Base-by-base conservation (phyloP, 1,140 invertebrate genomes). In the Listronotus bonariensis region DNA sequence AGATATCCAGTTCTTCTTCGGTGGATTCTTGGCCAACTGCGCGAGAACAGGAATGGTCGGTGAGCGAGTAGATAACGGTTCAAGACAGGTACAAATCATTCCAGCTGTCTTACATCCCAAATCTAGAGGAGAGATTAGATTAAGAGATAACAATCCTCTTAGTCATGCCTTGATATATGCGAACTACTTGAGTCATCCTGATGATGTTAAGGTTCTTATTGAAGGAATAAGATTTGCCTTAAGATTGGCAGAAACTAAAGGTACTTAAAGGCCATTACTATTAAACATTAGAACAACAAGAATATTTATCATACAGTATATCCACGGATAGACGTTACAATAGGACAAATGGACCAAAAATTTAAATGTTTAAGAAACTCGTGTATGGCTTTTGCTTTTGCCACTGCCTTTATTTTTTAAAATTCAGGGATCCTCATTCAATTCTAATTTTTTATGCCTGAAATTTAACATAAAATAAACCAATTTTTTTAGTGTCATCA, bases 1-100 rank as follows among this genome's bases (percentile, higher is more conserved):
- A 0, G 93, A 96, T 73, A 78, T 95, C 0, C 92, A 96, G 74
- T 83, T 90, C 36, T 94, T 93, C 80, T 95, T 94, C 74, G 87
- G 91, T 7, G 91, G 91, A 0, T 92, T 91, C 73, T 78, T 92
- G 42, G 91, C 91, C 0, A 88, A 91, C 72, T 93, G 91, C 70
- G 89, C 90, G 6, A 86, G 87, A 73, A 92, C 90, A 0, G 91
- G 91, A n/a, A 90, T 91, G 84, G 89, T 92, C 6, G 90, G 90
- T 0, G 90, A 92, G 73, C 80, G 84, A 40, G 80, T 87, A 1
- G 85, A 85, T 41, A 85, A 87, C 65, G 84, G 82, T n/a, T 82
- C 84, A 73, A 64, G 77, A 12, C 69, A 77, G 18, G 82, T 88
- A 17, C 85, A 87, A 74, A 86, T 88, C 17, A 86, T 88, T 72